Base-by-base conservation (phyloP, 2,888 invertebrate species). In the Catocala nupta region DNA sequence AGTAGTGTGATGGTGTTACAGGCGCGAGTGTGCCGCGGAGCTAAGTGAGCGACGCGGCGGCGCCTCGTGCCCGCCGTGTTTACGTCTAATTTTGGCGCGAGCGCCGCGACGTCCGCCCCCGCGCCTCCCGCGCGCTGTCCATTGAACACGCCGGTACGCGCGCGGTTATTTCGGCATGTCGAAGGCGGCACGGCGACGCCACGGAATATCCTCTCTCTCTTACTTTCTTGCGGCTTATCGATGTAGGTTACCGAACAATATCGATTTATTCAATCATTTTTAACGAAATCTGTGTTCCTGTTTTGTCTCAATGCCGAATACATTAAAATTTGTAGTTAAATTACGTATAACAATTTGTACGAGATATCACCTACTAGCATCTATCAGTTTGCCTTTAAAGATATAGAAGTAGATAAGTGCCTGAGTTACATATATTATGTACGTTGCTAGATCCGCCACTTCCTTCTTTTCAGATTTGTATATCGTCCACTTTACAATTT, bases 71-170 rank as follows among this genome's bases (percentile, higher is more conserved):
- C 82, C 87, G 86, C 81, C 88, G 90, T 93, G 92, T 93, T 93
- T 93, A 93, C 93, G 92, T 93, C 93, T 93, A 93, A 93, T 93
- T 93, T 91, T 89, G 93, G 93, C 93, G 90, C 89, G 91, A 92
- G 92, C 93, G 92, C 91, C 91, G 90, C 92, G 88, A 86, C 89
- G 89, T 76, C 84, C 84, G 82, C 89, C 88, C 89, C 87, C 87
- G 81, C 87, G 73, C 85, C 78, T 81, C 85, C 83, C 84, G 81
- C 84, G 80, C 84, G 76, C 84, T 85, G 86, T 87, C 90, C 93
- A 93, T 93, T 93, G 92, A 93, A 92, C 86, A 92, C 85, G 82
- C 79, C 80, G 86, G 83, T 86, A 86, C 90, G 89, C 90, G 85
- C 87, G 90, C 82, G 89, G 90, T 91, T 93, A 92, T 92, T 93